phyloP scores from a whole-genome alignment of 1,140 invertebrate genomes.

The Saxidomus purpurata region DNA sequence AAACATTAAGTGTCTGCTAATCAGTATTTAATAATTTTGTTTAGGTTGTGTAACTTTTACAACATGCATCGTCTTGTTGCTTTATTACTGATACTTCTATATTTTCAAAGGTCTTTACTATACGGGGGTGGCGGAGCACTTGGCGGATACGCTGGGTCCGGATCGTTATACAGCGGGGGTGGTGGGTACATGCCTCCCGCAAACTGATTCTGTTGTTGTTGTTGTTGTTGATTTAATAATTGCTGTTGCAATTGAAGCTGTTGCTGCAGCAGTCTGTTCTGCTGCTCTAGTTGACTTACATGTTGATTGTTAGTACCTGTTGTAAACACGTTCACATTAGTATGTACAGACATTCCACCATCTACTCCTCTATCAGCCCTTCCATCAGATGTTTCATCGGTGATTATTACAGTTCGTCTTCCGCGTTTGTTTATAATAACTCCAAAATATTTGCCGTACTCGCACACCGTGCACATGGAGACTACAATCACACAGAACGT shows the following conservation, averaged over 20 bases:
- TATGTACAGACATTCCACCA: not conserved
- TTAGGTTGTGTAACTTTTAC: no score
- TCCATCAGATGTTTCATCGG: not conserved
- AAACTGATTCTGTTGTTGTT: not conserved
- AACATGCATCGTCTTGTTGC: no score
- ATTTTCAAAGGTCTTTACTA: not conserved
- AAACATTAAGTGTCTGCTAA: no score
- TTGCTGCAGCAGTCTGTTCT: not conserved
- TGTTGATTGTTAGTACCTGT: not conserved
- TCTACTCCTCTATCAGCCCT: not conserved
- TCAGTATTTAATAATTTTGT: no score
- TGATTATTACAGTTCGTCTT: not conserved
- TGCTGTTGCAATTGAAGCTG: not conserved
- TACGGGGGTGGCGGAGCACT: not conserved
- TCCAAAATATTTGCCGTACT: not conserved
- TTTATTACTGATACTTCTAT: no score
- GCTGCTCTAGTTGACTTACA: not conserved
- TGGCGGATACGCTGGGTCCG: not conserved
- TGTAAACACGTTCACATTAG: not conserved
- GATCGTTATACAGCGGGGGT: not conserved
- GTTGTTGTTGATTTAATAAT: not conserved
- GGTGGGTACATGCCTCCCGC: not conserved
- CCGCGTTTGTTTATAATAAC: not conserved
- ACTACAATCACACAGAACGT: not conserved
- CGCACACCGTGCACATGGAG: not conserved